phyloP scores from a whole-genome alignment of 2,888 invertebrate species.

The Notocelia uddmanniana region DNA sequence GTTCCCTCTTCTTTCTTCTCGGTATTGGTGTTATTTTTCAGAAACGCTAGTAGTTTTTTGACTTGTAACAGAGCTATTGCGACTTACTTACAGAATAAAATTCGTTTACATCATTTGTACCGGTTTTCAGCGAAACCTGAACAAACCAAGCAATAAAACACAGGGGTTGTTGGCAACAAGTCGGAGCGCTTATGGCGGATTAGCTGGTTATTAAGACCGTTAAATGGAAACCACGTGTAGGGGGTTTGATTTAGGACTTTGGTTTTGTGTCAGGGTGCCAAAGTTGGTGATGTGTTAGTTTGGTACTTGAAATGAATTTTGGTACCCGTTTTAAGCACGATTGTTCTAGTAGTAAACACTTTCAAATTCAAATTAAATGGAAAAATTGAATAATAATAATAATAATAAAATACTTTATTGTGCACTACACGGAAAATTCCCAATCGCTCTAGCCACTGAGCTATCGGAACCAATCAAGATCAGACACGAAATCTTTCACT shows the following conservation, averaged over 20 bases:
- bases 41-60: no score
- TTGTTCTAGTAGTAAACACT: no score
- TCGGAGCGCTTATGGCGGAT: constrained; percentile 3
- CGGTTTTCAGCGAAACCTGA: neutral
- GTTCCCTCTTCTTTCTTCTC: no score
- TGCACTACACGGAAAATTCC: no score
- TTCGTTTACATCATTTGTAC: neutral
- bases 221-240: constrained; percentile 2
- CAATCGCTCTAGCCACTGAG: no score
- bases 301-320: neutral
- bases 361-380: no score
- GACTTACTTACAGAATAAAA: neutral
- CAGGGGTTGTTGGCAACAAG: neutral
- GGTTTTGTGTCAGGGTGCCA: neutral
- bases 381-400: no score
- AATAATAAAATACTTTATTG: no score
- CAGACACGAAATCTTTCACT: no score
- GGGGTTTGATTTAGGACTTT: neutral
- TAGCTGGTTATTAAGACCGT: neutral
- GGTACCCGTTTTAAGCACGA: neutral
- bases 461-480: no score
- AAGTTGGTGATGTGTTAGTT: neutral
- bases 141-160: neutral
- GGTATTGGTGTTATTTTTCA: no score
- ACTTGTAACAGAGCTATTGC: no score